Base-by-base conservation (phyloP, 1,140 invertebrate species). In the Amphibalanus amphitrite region DNA sequence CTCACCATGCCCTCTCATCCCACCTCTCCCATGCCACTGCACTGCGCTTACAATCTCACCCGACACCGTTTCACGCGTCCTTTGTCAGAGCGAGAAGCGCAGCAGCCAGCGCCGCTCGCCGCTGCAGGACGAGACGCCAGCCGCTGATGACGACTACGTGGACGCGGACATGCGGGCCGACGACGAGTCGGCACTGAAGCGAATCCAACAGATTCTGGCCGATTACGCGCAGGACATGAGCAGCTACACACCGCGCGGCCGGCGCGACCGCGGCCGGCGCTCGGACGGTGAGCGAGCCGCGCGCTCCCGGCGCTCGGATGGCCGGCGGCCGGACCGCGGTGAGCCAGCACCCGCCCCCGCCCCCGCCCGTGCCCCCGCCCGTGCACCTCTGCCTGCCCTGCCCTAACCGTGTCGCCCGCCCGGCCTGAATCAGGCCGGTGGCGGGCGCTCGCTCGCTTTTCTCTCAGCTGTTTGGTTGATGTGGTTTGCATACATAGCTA, bases 141-240 rank as follows among this genome's bases (percentile, higher is more conserved):
- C 64, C 28, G 72, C 71, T 8, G 30, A 68, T 69, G 88, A 89
- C 76, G 88, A 90, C 79, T 90, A 90, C 76, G 85, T 93, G 79
- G 91, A 93, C 80, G 88, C 89, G 72, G 85, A 86, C 75, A 90
- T 90, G 83, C 85, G 86, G 75, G 83, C 85, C 67, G 80, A 87
- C 64, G 90, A 91, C 82, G 82, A 86, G 28, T 84, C 86, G 69
- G 89, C 90, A 13, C 81, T 87, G 71, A 83, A 88, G 67, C 84
- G 89, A 69, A 91, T 97, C 74, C 84, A 85, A 75, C 86, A 89
- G 76, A 88, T 94, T 71, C 85, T 94, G 75, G 79, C 82, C 15
- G 92, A 95, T 78, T 91, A 94, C 81, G 85, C 90, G 75, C 84
- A 86, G 74, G 91, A 93, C 77, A 86, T 90, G 80, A 87, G 87